Evolutionary conservation across 1,140 invertebrate species (phyloP).

Genomic region (Acromyrmex heyeri): DNA sequence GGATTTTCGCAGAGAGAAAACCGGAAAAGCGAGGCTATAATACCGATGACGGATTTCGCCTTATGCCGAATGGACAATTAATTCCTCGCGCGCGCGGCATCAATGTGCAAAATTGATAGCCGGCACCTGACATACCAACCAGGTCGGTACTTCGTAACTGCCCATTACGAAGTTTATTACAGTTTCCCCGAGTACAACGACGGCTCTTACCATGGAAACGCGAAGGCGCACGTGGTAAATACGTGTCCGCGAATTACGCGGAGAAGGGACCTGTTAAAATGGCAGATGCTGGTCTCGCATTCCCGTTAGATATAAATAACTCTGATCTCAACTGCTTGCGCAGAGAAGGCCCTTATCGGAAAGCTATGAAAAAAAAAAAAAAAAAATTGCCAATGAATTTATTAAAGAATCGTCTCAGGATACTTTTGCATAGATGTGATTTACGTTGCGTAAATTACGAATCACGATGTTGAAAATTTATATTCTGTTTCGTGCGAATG

Average conservation of each 20-base stretch:
- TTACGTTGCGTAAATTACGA: neutral
- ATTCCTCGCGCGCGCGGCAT: conserved; percentile 77
- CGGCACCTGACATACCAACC: conserved; percentile 76
- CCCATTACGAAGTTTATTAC: conserved; percentile 83
- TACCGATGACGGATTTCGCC: conserved; percentile 18
- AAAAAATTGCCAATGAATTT: conserved; percentile 5
- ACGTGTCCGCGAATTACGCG: conserved; percentile 49
- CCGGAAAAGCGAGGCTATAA: conserved; percentile 27
- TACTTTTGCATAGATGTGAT: neutral
- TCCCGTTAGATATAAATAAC: conserved; percentile 49
- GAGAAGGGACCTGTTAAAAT: conserved; percentile 50
- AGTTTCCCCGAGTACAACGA: conserved; percentile 76
- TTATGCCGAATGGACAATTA: conserved; percentile 77
- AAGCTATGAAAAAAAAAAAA: neutral
- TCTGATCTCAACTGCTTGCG: conserved; percentile 24
- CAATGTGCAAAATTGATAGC: conserved; percentile 81
- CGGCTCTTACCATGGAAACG: conserved; percentile 58
- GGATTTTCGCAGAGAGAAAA: conserved; percentile 41
- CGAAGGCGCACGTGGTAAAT: conserved; percentile 55
- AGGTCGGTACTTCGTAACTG: conserved; percentile 76
- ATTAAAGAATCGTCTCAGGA: neutral
- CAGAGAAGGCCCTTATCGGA: conserved; percentile 7
- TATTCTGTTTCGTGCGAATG: neutral
- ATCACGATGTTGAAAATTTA: neutral
- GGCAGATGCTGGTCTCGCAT: conserved; percentile 13